Evolutionary conservation across 2,113 vertebrate species (phyloP).

Genomic region (Thunnus thynnus): DNA sequence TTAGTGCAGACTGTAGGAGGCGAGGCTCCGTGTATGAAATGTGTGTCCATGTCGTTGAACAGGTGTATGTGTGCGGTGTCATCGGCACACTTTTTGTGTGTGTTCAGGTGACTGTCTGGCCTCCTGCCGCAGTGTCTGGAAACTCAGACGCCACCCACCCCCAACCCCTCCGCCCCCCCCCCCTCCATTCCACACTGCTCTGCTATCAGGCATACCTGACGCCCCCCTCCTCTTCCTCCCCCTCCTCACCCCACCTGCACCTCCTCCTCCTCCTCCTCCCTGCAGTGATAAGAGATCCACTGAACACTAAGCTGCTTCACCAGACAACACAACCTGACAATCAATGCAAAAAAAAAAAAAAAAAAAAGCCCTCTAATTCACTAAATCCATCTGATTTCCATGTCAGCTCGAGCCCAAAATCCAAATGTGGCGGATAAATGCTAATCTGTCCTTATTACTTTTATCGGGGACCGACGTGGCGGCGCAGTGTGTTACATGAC

Average conservation of each 20-base stretch:
- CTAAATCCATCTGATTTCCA: constrained; percentile 57
- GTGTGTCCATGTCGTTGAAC: neutral
- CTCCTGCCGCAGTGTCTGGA: constrained; percentile 86
- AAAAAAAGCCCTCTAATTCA: constrained; percentile 53
- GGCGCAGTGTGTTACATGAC: constrained; percentile 47
- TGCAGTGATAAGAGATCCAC: constrained; percentile 62
- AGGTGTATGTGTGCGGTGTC: constrained; percentile 24
- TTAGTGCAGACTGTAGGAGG: constrained; percentile 8
- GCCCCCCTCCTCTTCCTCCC: constrained; percentile 5
- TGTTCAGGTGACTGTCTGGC: constrained; percentile 92
- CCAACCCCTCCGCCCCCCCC: constrained; percentile 17
- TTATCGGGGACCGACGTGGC: constrained; percentile 53
- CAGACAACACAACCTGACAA: constrained; percentile 57
- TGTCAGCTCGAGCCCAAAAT: constrained; percentile 46
- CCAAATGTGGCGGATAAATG: constrained; percentile 43
- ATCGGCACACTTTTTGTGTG: constrained; percentile 61
- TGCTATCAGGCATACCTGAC: constrained; percentile 66
- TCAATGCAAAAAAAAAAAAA: constrained; percentile 30
- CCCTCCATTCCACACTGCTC: constrained; percentile 24
- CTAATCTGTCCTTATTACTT: constrained; percentile 73
- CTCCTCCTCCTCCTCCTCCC: neutral
- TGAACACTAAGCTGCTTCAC: constrained; percentile 59
- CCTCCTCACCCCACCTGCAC: neutral
- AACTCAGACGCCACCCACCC: constrained; percentile 76
- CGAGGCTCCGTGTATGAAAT: neutral